A percentile compares a stretch with the other conserved stretches of the same genome.
Evolutionary conservation across 2,113 vertebrate species (phyloP).

Genomic region (Elephantulus edwardii): DNA sequence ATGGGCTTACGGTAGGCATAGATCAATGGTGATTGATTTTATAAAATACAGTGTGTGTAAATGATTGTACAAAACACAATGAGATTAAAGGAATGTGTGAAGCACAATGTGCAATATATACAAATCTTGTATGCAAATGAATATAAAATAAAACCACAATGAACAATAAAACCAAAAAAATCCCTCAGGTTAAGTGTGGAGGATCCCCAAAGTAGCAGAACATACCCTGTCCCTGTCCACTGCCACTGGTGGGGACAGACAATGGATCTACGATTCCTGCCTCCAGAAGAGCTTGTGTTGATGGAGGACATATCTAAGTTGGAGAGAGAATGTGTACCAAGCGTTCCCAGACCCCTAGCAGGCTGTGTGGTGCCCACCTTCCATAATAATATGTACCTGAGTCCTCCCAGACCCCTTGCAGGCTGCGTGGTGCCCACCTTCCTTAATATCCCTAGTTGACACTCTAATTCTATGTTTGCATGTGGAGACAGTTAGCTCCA

Average conservation of each 20-base stretch:
- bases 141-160: too few relatives aligned
- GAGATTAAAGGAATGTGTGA: too few relatives aligned
- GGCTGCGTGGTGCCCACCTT: not conserved
- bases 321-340: accelerated
- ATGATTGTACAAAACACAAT: too few relatives aligned
- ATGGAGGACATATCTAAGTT: not conserved
- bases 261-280: not conserved
- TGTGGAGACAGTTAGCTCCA: not conserved
- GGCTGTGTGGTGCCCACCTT: not conserved
- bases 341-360: not conserved
- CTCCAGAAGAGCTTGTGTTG: not conserved
- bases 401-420: not conserved
- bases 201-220: not conserved
- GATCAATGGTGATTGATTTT: too few relatives aligned
- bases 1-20: too few relatives aligned
- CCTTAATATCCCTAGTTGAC: not conserved
- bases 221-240: not conserved
- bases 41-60: too few relatives aligned
- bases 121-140: too few relatives aligned
- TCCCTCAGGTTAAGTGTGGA: not conserved
- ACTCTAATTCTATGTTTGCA: constrained; percentile 17
- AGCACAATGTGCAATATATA: too few relatives aligned
- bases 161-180: too few relatives aligned
- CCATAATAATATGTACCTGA: accelerated
- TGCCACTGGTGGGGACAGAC: constrained; percentile 4